Conservation (phyloP, 1,140 invertebrate genomes). For the Hyles euphorbiae region DNA sequence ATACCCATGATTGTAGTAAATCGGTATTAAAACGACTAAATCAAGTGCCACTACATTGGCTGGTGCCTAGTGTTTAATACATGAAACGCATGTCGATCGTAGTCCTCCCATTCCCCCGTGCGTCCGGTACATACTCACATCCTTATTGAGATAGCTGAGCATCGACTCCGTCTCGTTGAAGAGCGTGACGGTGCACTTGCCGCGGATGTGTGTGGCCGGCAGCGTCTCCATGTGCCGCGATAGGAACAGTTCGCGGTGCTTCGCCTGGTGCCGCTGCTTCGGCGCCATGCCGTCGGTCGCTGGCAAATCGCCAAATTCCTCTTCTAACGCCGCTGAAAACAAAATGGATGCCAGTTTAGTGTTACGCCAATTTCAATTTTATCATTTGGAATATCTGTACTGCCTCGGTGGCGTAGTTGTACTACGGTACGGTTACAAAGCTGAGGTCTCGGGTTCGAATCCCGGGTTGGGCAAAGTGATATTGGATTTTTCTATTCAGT, state of each 20-base stretch:
- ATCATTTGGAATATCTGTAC: background rate
- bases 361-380: background rate
- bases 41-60: too few relatives aligned
- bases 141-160: constrained; percentile 96
- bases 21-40: too few relatives aligned
- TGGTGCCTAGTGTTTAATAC: too few relatives aligned
- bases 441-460: too few relatives aligned
- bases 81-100: too few relatives aligned
- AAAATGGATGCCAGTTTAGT: background rate
- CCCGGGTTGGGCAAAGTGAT: too few relatives aligned
- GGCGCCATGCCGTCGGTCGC: constrained; percentile 76
- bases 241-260: constrained; percentile 98
- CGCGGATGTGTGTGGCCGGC: constrained; percentile 98
- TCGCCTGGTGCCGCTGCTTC: constrained; percentile 95
- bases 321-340: constrained; percentile 68
- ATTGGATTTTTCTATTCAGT: too few relatives aligned
- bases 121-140: constrained; percentile 81
- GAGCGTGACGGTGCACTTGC: constrained; percentile 98
- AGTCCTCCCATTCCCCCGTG: background rate
- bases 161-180: constrained; percentile 98
- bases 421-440: too few relatives aligned
- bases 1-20: too few relatives aligned
- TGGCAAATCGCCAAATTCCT: constrained; percentile 65
- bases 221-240: constrained; percentile 98
- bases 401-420: too few relatives aligned